Evolutionary conservation across 2,113 vertebrate genomes (phyloP), one percentile per base, ranked within the genome.

Genomic region (Gopherus flavomarginatus): DNA sequence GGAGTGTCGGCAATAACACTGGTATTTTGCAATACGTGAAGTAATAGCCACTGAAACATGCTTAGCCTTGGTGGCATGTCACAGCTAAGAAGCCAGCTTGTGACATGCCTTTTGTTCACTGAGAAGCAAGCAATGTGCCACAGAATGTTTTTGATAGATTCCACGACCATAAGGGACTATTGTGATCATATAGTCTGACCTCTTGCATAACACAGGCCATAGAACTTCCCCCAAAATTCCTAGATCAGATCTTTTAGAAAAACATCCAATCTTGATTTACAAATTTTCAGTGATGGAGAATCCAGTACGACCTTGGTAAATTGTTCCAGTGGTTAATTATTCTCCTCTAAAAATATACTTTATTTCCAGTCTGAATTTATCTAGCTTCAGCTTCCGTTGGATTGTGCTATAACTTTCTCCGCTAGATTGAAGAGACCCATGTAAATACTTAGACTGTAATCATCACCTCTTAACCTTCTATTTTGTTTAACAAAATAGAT

Each of bases 1-100:
- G 90, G 92, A 47, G 13, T 50, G 65, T 90, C 42, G 13, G 72
- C 85, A 75, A 50, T 0, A 0, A 81, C 62, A 95, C 92, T 65
- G 87, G 81, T 52, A 52, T 72, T 75, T 85, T 54, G 75, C 90
- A 86, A 83, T 92, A 96, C 47, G 88, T 13, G 53, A 85, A 85
- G 57, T 52, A 83, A 85, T 3, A 53, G 29, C 78, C 19, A 0
- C 38, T 89, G 80, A n/a, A 11, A 69, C 86, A 69, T 49, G 6
- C 24, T 57, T 0, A 0, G 27, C 65, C 31, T 21, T 44, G 52
- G 80, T 92, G 80, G 38, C 2, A 2, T 9, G n/a, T 85, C 85
- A 80, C 81, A 95, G 72, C 65, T 86, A 38, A 86, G 29, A 77
- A 35, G 52, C 38, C 44, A 79, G 5, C 57, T 95, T 62, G 77